Evolutionary conservation across 2,888 invertebrate species (phyloP).

Genomic region (Uloborus plumipes): DNA sequence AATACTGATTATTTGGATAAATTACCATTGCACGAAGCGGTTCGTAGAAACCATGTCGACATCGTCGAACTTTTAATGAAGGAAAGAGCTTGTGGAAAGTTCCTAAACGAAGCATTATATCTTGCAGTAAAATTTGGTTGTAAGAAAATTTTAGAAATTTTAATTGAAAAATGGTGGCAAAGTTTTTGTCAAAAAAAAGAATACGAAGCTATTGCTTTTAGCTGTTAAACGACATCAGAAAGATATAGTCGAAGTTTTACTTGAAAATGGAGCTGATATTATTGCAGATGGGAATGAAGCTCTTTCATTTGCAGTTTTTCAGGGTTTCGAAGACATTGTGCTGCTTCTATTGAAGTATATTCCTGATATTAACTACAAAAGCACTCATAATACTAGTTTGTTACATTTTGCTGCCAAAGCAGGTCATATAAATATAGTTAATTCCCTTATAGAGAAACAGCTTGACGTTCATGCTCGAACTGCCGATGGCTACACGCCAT

Average conservation of each 20-base stretch:
- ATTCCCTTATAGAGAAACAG: constrained; percentile 12
- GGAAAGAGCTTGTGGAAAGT: too few relatives aligned
- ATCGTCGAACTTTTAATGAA: not conserved
- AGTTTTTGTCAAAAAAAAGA: not conserved
- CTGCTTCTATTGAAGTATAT: constrained; percentile 68
- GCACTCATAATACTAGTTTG: not conserved
- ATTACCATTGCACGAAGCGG: not conserved
- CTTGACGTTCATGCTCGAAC: not conserved
- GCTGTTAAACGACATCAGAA: not conserved
- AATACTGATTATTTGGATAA: not conserved
- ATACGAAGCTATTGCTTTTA: not conserved
- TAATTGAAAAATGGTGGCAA: constrained; percentile 4
- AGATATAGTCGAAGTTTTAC: constrained; percentile 4
- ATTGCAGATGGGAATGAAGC: not conserved
- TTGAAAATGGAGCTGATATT: constrained; percentile 4
- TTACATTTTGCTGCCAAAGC: constrained; percentile 7
- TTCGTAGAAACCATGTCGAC: not conserved
- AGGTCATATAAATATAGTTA: constrained; percentile 12
- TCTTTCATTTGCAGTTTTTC: not conserved
- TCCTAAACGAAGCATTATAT: too few relatives aligned
- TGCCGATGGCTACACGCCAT: not conserved
- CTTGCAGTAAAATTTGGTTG: too few relatives aligned
- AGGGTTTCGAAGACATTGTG: constrained; percentile 67
- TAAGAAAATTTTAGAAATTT: not conserved
- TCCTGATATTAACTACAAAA: too few relatives aligned